Conservation (phyloP, 1,140 invertebrate genomes). For the Cotesia vestalis region DNA sequence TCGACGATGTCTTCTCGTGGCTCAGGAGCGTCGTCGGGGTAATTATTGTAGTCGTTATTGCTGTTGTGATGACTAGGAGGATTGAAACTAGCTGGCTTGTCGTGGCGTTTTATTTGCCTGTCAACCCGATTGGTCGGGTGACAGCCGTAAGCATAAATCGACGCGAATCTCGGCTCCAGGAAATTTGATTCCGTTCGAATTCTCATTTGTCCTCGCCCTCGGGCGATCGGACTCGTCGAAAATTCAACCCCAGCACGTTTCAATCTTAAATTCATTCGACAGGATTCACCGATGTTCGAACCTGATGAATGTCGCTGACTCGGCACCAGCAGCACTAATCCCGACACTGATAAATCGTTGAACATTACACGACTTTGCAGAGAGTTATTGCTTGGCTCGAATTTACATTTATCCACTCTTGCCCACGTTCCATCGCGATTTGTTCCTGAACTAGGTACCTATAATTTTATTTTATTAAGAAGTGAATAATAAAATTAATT, state of each 20-base stretch:
- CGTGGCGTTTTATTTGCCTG: slow-evolving; percentile 59
- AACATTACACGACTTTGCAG: slow-evolving; percentile 79
- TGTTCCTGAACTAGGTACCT: slow-evolving; percentile 40
- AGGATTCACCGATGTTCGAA: slow-evolving; percentile 64
- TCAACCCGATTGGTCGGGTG: slow-evolving; percentile 49
- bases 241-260: slow-evolving; percentile 80
- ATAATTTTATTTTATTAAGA: background rate
- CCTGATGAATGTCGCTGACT: slow-evolving; percentile 59
- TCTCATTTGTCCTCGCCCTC: slow-evolving; percentile 72
- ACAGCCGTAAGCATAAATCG: slow-evolving; percentile 84
- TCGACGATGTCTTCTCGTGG: slow-evolving; percentile 47
- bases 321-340: slow-evolving; percentile 73
- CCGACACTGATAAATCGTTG: slow-evolving; percentile 80
- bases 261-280: slow-evolving; percentile 81
- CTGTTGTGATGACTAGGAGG: background rate
- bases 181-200: slow-evolving; percentile 84
- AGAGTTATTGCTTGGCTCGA: slow-evolving; percentile 77
- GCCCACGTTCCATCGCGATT: slow-evolving; percentile 55
- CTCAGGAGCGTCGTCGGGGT: slow-evolving; percentile 52
- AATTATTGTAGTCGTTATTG: background rate
- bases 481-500: slow-evolving; percentile 5
- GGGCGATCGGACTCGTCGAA: slow-evolving; percentile 66
- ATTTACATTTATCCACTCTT: slow-evolving; percentile 76
- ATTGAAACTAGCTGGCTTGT: slow-evolving; percentile 52
- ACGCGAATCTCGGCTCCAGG: slow-evolving; percentile 82